Base-by-base conservation (phyloP, 1,140 invertebrate species). In the Nebria ingens region DNA sequence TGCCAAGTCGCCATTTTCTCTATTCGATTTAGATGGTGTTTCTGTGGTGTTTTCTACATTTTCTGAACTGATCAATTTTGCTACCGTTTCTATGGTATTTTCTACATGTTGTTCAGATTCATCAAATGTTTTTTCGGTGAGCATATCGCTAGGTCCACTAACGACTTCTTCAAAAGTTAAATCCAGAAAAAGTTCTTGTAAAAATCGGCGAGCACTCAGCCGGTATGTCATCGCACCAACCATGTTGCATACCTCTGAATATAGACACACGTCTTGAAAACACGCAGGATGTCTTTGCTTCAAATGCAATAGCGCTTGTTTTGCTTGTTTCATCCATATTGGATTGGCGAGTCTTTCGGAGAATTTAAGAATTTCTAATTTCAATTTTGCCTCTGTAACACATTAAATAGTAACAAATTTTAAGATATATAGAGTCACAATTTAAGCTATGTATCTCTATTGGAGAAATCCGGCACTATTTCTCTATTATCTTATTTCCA, bases 151-250 rank as follows among this genome's bases (percentile, higher is more conserved):
- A 9, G 77, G 74, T 34, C 79, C 76, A 11, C 56, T 57, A 25
- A 70, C 68, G 56, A 81, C 78, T 54, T 71, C 73, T 17, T 85
- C 82, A 65, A 92, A 93, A 63, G 80, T 78, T 19, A 91, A 73
- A 67, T 97, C 93, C 23, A 93, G 77, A 72, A 98, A 98, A 3
- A 98, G 74, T 73, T 98, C 94, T 70, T 98, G 93, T 15, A 97
- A 73, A 71, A 97, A 93, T 59, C 92, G 79, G 19, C 94, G 76
- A 1, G 91, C 84, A 53, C 79, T 79, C 58, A 96, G 76, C 59
- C 92, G 81, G 67, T 93, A 95, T 19, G 84, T 85, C 66, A 85
- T 87, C 23, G 79, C 79, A 0, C 85, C 82, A 25, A 97, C 71
- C 51, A 91, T 75, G 56, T 81, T 81, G 67, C 88, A 87, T 3